Conservation (phyloP, 1,140 invertebrate species). For the Solen grandis region DNA sequence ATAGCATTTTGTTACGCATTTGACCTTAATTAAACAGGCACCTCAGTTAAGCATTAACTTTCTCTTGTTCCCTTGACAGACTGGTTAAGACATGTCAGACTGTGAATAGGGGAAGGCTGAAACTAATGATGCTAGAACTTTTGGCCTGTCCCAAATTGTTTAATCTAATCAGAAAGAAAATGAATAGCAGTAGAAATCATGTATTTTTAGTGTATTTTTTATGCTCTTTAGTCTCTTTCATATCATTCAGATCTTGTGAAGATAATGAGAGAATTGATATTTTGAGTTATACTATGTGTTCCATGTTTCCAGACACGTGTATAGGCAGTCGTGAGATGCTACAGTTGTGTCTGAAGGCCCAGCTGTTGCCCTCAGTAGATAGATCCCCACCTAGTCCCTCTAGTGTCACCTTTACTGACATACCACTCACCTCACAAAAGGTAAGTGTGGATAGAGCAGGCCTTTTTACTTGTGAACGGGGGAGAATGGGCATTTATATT, state of each 20-base stretch:
- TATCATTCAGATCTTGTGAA: not conserved
- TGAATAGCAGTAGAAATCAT: not conserved
- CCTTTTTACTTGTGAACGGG: not conserved
- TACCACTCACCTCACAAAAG: conserved; percentile 69
- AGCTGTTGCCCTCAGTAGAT: too few relatives aligned
- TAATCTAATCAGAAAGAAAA: not conserved
- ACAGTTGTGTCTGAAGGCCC: conserved; percentile 73
- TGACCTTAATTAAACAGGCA: too few relatives aligned
- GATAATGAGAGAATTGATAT: not conserved
- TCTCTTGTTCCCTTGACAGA: too few relatives aligned
- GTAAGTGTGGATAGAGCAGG: conserved; percentile 45
- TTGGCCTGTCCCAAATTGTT: too few relatives aligned
- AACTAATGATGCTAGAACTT: too few relatives aligned
- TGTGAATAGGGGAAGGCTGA: too few relatives aligned
- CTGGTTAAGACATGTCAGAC: too few relatives aligned
- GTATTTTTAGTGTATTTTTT: not conserved
- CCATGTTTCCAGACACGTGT: conserved; percentile 66
- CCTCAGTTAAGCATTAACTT: too few relatives aligned
- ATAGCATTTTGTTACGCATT: too few relatives aligned
- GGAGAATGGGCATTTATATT: too few relatives aligned
- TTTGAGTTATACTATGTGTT: not conserved
- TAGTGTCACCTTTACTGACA: conserved; percentile 63
- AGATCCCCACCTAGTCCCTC: not conserved
- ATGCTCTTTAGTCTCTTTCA: not conserved
- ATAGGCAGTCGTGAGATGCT: conserved; percentile 74